phyloP scores from a whole-genome alignment of 2,888 invertebrate species.

The Phalera bucephala region DNA sequence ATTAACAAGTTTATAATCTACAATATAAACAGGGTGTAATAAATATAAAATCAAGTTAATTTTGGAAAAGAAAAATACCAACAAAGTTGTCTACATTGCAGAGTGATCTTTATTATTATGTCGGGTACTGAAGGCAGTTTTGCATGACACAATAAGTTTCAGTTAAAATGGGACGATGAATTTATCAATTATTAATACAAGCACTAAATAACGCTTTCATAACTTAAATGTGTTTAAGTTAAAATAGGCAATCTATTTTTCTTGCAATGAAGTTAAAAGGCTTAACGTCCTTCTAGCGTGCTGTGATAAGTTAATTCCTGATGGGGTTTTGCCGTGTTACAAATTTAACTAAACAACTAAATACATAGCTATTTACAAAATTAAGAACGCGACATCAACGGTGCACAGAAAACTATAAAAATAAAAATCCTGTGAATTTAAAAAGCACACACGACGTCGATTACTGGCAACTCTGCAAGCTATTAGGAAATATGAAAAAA shows the following conservation, averaged over 20 bases:
- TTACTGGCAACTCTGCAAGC: slow-evolving; percentile 36
- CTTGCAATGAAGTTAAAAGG: too few relatives aligned
- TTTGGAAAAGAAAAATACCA: too few relatives aligned
- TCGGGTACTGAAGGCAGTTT: too few relatives aligned
- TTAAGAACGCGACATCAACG: slow-evolving; percentile 24
- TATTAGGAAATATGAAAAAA: slow-evolving; percentile 30
- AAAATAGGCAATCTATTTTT: too few relatives aligned
- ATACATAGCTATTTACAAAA: slow-evolving; percentile 27
- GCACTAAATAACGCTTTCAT: slow-evolving; percentile 1
- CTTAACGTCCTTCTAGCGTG: too few relatives aligned
- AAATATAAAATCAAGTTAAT: too few relatives aligned
- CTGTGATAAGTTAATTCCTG: neutral
- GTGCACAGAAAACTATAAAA: slow-evolving; percentile 27
- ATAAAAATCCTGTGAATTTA: slow-evolving; percentile 27
- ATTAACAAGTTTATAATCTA: too few relatives aligned
- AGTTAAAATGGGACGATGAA: neutral
- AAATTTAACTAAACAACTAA: slow-evolving; percentile 20
- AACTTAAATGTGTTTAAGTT: too few relatives aligned
- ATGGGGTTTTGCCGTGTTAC: neutral
- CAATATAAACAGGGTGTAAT: too few relatives aligned
- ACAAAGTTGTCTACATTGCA: too few relatives aligned
- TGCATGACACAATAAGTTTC: neutral
- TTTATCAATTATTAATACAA: neutral
- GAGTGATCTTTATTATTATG: too few relatives aligned
- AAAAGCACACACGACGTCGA: slow-evolving; percentile 29